phyloP scores from a whole-genome alignment of 92 coral and sea anemone species.

The Parazoanthus swiftii region DNA sequence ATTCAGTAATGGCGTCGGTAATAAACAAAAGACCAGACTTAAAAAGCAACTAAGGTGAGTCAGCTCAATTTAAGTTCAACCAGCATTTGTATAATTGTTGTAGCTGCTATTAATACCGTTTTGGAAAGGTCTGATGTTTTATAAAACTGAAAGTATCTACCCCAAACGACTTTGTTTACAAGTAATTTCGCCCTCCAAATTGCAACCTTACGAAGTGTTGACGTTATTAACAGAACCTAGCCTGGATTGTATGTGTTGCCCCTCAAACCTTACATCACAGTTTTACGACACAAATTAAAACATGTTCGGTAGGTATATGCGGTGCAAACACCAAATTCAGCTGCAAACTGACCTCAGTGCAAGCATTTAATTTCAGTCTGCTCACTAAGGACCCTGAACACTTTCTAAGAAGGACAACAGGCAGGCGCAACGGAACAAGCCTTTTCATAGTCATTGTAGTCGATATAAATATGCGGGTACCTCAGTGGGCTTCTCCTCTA shows the following conservation, averaged over 20 bases:
- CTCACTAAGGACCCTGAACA: too few species aligned
- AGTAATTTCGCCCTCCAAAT: too few species aligned
- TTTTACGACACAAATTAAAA: too few species aligned
- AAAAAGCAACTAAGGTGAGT: too few species aligned
- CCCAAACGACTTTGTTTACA: background rate
- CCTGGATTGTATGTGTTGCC: background rate
- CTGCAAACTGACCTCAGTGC: slow-evolving; percentile 24
- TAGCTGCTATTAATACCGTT: background rate
- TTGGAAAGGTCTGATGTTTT: background rate
- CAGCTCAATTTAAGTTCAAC: background rate
- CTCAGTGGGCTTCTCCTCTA: too few species aligned
- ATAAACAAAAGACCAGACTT: too few species aligned
- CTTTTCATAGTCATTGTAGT: background rate
- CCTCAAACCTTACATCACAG: too few species aligned
- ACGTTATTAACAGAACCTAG: background rate
- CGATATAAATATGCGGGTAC: too few species aligned
- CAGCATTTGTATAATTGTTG: background rate
- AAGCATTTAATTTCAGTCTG: background rate
- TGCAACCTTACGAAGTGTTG: background rate
- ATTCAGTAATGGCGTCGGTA: too few species aligned
- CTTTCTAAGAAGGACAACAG: too few species aligned
- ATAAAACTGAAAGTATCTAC: background rate
- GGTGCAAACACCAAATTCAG: background rate
- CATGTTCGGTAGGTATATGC: too few species aligned
- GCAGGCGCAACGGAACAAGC: too few species aligned